Conservation (phyloP, 2,888 invertebrate species). For the Omphaloscelis lunosa region DNA sequence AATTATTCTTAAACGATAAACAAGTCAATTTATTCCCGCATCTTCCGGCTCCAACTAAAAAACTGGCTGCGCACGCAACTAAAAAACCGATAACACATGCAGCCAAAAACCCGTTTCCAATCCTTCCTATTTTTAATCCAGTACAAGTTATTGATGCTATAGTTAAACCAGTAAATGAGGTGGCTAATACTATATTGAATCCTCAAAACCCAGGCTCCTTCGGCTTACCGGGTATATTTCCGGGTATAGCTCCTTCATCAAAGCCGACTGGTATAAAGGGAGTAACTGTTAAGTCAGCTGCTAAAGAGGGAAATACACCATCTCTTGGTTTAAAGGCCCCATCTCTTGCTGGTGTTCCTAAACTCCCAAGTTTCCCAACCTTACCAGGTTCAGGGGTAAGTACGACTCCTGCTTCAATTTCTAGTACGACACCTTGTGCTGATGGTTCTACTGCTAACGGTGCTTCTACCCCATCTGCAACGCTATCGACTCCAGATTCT, state of each 20-base stretch:
- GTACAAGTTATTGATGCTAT: not conserved
- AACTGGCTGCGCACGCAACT: fast-evolving
- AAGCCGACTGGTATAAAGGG: not conserved
- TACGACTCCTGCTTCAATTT: not conserved
- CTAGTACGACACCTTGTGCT: not conserved
- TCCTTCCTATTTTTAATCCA: not conserved
- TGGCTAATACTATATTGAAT: conserved; percentile 7
- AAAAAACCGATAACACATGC: not conserved
- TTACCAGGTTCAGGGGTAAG: not conserved
- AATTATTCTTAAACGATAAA: not conserved
- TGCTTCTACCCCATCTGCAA: not conserved
- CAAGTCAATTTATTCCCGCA: not conserved
- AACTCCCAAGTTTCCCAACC: not conserved
- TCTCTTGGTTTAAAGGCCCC: not conserved
- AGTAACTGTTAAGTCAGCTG: too few relatives aligned
- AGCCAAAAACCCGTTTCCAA: not conserved
- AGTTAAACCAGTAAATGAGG: not conserved
- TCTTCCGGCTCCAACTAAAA: not conserved
- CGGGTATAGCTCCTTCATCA: not conserved
- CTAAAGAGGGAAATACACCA: not conserved
- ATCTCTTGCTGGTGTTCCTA: not conserved
- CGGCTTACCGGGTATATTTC: not conserved
- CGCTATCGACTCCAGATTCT: not conserved
- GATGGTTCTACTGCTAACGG: not conserved
- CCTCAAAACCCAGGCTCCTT: not conserved